Conservation (phyloP, 2,113 vertebrate genomes). For the Sorex araneus region DNA sequence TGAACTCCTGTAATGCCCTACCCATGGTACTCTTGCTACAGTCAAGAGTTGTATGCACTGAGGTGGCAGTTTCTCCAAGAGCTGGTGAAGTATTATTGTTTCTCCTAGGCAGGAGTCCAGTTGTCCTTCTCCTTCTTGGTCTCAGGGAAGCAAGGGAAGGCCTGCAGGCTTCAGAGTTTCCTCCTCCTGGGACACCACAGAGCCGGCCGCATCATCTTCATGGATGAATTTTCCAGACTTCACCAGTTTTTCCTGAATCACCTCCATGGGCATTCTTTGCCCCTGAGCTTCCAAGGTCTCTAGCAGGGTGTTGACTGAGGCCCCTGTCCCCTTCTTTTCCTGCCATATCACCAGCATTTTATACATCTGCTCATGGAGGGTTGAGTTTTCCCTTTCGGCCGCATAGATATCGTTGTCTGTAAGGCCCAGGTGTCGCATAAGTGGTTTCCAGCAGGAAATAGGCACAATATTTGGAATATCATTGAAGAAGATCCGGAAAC, state of each 20-base stretch:
- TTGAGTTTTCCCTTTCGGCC: rapidly evolving
- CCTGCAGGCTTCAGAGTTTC: too few relatives aligned
- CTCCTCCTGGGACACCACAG: not conserved
- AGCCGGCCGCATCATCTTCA: not conserved
- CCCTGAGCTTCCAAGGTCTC: not conserved
- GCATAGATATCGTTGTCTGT: slow-evolving; percentile 17
- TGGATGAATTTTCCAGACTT: rapidly evolving
- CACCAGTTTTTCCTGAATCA: not conserved
- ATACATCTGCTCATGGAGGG: not conserved
- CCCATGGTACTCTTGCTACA: too few relatives aligned
- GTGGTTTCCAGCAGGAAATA: rapidly evolving
- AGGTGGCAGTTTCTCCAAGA: not conserved
- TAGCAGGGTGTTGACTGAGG: slow-evolving; percentile 75
- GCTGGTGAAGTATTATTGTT: not conserved
- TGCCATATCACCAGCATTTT: slow-evolving; percentile 75
- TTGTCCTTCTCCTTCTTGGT: too few relatives aligned
- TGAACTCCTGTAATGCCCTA: too few relatives aligned
- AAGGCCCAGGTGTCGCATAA: slow-evolving; percentile 49
- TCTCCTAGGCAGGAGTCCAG: not conserved
- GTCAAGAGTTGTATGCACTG: too few relatives aligned
- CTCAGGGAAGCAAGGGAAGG: too few relatives aligned
- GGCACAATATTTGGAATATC: rapidly evolving
- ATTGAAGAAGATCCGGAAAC: rapidly evolving
- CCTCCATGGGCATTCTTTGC: rapidly evolving
- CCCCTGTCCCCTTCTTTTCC: rapidly evolving